Evolutionary conservation across 2,113 vertebrate genomes (phyloP), one percentile per base, ranked within the genome.

Genomic region (Oreochromis spilurus): DNA sequence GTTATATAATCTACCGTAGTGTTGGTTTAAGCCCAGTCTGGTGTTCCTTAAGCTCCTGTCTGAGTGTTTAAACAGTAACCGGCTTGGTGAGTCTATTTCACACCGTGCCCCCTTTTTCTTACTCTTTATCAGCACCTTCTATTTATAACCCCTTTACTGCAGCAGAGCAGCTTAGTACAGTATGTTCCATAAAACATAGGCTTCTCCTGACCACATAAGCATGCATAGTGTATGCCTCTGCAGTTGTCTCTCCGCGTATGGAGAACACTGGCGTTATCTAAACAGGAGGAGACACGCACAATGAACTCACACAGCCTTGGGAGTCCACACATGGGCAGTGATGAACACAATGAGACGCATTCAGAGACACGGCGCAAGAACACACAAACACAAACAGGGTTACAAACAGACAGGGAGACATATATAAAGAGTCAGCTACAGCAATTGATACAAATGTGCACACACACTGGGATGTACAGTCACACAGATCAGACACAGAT

Each of bases 141-240:
- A 96, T 96, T 94, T 94, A 92, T 95, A 96, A 88, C 72, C 19
- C n/a, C 85, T 89, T 90, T 85, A 83, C 94, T 92, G 93, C 91
- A 87, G 89, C 87, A n/a, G 79, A 43, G 14, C 86, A 58, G 88
- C 84, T 85, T 21, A 89, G 95, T 89, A 95, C 94, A 95, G 92
- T 87, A 90, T 93, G 94, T 94, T 94, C 92, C 89, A 90, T 75
- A 86, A 90, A 92, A 89, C 87, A 91, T 82, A 84, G 82, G 86
- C 86, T 88, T 83, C 52, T 86, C 67, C 91, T 90, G 88, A 85
- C 87, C 93, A 84, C 93, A 86, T 84, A 81, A 90, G 84, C 81
- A 67, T 60, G 83, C 93, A 84, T 36, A 21, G 60, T 21, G 34
- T n/a, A 77, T 57, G 79, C 78, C 90, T 79, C 84, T 85, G 87